Conservation (phyloP, 2,888 invertebrate genomes). For the Mesorhabditis belari region DNA sequence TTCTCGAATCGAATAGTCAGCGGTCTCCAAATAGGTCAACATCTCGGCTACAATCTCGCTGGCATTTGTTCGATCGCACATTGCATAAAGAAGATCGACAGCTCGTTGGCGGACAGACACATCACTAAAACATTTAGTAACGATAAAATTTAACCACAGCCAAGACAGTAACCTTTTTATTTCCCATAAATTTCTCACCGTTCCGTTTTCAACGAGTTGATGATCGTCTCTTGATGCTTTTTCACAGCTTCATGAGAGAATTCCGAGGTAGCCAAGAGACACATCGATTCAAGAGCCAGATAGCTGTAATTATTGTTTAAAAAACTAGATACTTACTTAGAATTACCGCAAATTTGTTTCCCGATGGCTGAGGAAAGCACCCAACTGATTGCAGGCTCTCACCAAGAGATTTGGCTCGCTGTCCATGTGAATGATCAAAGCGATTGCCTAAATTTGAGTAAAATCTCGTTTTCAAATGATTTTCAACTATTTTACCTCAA, state of each 20-base stretch:
- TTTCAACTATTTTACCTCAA: slow-evolving; percentile 68
- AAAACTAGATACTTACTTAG: neutral
- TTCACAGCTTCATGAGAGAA: slow-evolving; percentile 99
- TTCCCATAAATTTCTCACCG: slow-evolving; percentile 62
- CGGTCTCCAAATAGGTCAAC: slow-evolving; percentile 95
- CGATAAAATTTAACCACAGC: neutral
- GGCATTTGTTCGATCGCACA: slow-evolving; percentile 98
- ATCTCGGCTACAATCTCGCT: slow-evolving; percentile 99
- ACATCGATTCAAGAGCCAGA: slow-evolving; percentile 96
- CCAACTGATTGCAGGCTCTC: slow-evolving; percentile 94
- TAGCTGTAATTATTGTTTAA: slow-evolving; percentile 60
- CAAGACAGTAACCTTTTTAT: no score
- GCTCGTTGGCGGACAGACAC: slow-evolving; percentile 80
- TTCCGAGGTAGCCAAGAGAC: slow-evolving; percentile 94
- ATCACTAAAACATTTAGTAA: slow-evolving; percentile 15
- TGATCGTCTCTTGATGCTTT: slow-evolving; percentile 98
- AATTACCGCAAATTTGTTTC: slow-evolving; percentile 83
- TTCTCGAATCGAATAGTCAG: slow-evolving; percentile 97
- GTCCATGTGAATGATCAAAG: slow-evolving; percentile 97
- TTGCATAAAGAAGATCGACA: slow-evolving; percentile 94
- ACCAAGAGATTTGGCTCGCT: slow-evolving; percentile 69
- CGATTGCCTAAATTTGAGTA: slow-evolving; percentile 86
- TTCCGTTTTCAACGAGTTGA: slow-evolving; percentile 79
- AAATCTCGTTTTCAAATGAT: neutral
- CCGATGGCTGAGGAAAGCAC: slow-evolving; percentile 83